Base-by-base conservation (phyloP, 2,888 invertebrate genomes). In the Philopedon plagiatum region DNA sequence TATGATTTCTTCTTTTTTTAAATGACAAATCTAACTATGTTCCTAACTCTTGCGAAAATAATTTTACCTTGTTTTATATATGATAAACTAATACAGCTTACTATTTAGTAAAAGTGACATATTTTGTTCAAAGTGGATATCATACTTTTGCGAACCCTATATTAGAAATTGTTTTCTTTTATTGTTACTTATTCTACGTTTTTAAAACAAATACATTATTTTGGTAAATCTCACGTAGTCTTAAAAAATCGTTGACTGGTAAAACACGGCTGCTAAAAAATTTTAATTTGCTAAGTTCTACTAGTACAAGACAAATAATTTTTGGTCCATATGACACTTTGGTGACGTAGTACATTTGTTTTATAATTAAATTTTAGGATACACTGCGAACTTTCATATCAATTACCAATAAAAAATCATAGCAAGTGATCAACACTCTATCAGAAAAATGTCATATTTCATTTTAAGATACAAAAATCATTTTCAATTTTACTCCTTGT, bases 291-390 rank as follows among this genome's bases (percentile, higher is more conserved):
- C 23, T 29, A 15, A 15, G 5, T 13, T 34, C 51, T 37, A 63
- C 21, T n/a, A 56, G 7, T n/a, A n/a, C n/a, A n/a, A n/a, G n/a
- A n/a, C n/a, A 56, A 51, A 32, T 23, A 46, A 32, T 11, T 13
- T 19, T 37, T 63, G 37, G 54, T 63, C 63, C 63, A 51, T 51
- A 37, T 51, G 63, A 63, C 51, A 63, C 54, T 63, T 49, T 51
- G 7, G 34, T 51, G 51, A 63, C 19, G 11, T 60, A n/a, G 3
- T n/a, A 29, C 18, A 37, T 18, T 3, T 15, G n/a, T 37, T 21
- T 8, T 51, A 19, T 13, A 37, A 11, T 39, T 34, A 2, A 19
- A 18, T 39, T 34, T n/a, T n/a, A n/a, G n/a, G n/a, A n/a, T n/a
- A n/a, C n/a, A n/a, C n/a, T n/a, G n/a, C n/a, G n/a, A n/a, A n/a